phyloP scores from a whole-genome alignment of 2,113 vertebrate genomes.

The Triplophysa dalaica region DNA sequence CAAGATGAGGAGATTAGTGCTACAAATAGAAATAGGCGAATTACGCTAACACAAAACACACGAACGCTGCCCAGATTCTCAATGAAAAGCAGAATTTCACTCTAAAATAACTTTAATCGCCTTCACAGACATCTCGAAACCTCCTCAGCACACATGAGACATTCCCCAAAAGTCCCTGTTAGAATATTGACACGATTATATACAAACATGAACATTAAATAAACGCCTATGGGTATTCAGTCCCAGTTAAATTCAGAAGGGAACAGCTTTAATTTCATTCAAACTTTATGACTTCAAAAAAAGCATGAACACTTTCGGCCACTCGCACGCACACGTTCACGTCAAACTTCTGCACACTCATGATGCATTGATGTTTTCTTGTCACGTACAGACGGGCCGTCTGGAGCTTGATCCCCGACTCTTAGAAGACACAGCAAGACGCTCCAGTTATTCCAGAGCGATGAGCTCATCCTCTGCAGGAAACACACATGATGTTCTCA shows the following conservation, averaged over 20 bases:
- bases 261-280: too few relatives aligned
- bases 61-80: background rate
- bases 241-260: background rate
- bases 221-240: background rate
- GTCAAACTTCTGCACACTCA: slow-evolving; percentile 32
- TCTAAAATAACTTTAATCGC: too few relatives aligned
- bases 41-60: background rate
- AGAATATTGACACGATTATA: too few relatives aligned
- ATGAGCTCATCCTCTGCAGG: slow-evolving; percentile 65
- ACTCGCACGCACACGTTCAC: background rate
- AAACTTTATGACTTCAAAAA: too few relatives aligned
- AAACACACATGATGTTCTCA: slow-evolving; percentile 54
- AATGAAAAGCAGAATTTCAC: background rate
- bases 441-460: slow-evolving; percentile 54
- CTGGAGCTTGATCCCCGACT: slow-evolving; percentile 25
- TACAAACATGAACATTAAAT: too few relatives aligned
- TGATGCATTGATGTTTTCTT: slow-evolving; percentile 7
- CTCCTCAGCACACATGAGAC: too few relatives aligned
- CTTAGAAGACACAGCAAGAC: slow-evolving; percentile 38
- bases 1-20: background rate
- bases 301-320: background rate
- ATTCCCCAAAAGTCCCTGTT: too few relatives aligned
- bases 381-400: slow-evolving; percentile 31
- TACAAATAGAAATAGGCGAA: background rate
- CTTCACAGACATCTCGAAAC: too few relatives aligned